These are phyloP conservation scores for Ichneumoninae sp. DNA, from an alignment of 2,888 invertebrate species.

Conservation along the genomic window DNA sequence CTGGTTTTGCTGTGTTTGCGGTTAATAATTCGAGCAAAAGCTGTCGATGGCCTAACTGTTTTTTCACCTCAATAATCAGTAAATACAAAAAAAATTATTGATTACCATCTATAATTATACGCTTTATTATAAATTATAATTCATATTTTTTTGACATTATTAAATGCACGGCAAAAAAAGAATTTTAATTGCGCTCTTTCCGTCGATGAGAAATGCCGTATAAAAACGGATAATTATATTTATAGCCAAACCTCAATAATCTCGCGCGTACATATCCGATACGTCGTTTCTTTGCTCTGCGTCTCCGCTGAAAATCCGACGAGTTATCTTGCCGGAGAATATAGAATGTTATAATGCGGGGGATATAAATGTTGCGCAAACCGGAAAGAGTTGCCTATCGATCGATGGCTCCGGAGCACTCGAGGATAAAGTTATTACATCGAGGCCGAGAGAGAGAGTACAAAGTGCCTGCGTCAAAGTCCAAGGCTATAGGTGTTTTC, in stretches of 20 bases:
- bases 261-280: conserved; percentile 1
- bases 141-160: no score
- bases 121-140: no score
- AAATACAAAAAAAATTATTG: no score
- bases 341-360: background rate
- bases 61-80: no score
- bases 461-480: conserved; percentile 48
- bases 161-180: background rate
- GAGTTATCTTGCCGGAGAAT: conserved; percentile 7
- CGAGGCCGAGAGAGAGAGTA: conserved; percentile 36
- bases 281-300: conserved; percentile 46
- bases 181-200: conserved; percentile 5
- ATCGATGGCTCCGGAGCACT: conserved; percentile 48
- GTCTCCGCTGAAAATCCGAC: conserved; percentile 13
- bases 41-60: no score
- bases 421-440: conserved; percentile 41
- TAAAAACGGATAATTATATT: conserved; percentile 36
- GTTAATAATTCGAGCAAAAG: no score
- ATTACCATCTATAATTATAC: no score
- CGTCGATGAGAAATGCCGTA: conserved; percentile 7
- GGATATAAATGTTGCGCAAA: conserved; percentile 28
- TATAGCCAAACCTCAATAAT: conserved; percentile 49
- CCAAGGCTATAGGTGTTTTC: conserved; percentile 38
- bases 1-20: no score
- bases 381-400: conserved; percentile 57